Conservation (phyloP, 2,888 invertebrate genomes). For the Pristionchus exspectatus region DNA sequence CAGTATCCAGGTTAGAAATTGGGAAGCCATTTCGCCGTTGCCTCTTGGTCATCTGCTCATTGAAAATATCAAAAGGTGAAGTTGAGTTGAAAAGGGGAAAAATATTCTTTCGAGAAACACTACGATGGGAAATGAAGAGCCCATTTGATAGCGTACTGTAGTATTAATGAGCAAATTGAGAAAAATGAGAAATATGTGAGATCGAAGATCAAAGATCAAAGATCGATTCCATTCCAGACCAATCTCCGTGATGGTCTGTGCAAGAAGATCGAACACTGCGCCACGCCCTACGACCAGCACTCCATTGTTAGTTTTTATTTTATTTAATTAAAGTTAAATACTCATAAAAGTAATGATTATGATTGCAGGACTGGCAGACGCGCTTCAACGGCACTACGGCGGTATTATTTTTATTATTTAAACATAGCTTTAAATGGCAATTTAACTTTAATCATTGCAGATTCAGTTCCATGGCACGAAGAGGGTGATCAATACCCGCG, state of each 20-base stretch:
- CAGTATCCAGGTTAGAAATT: not conserved
- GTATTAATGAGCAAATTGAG: too few relatives aligned
- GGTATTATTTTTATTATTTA: too few relatives aligned
- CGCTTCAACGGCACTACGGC: not conserved
- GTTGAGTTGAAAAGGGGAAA: too few relatives aligned
- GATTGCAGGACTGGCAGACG: constrained; percentile 2
- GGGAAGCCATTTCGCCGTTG: not conserved
- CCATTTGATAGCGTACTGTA: too few relatives aligned
- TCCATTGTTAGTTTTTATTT: not conserved
- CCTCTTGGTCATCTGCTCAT: not conserved
- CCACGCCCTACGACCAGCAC: constrained; percentile 26
- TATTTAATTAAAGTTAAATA: not conserved
- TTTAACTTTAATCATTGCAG: not conserved
- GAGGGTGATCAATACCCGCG: not conserved
- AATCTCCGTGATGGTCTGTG: not conserved
- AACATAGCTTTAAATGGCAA: too few relatives aligned
- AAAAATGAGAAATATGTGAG: not conserved
- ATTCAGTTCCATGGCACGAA: not conserved
- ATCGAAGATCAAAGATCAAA: not conserved
- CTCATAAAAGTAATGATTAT: not conserved
- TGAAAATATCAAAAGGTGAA: too few relatives aligned
- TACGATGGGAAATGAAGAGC: too few relatives aligned
- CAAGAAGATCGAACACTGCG: not conserved
- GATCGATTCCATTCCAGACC: not conserved
- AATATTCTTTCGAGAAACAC: not conserved